Percentiles rank a stretch among this genome's conserved stretches.
These are phyloP conservation scores for Drosophila paramelanica DNA, from an alignment of 2,888 invertebrate species.

Conservation along the genomic window DNA sequence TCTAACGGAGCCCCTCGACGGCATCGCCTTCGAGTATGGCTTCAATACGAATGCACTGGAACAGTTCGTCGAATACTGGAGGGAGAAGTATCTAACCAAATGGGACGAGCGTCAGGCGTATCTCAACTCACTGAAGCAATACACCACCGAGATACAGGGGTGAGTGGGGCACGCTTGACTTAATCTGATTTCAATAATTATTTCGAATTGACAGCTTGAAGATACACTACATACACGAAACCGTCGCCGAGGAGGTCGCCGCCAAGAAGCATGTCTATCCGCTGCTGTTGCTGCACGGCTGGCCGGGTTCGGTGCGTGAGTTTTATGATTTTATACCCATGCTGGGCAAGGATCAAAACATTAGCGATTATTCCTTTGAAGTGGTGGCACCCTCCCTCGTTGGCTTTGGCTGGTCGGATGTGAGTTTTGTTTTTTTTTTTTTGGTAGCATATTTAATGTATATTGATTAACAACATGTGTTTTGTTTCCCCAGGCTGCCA, in stretches of 20 bases:
- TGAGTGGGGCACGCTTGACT: conserved; percentile 43
- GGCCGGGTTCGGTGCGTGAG: conserved; percentile 94
- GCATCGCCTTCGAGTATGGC: conserved; percentile 91
- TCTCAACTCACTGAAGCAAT: conserved; percentile 91
- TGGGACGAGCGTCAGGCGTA: conserved; percentile 89
- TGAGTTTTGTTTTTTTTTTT: conserved; percentile 56
- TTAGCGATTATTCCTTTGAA: conserved; percentile 88
- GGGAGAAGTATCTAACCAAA: conserved; percentile 88
- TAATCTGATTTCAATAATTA: conserved; percentile 1
- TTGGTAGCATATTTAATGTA: neutral
- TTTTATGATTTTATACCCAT: conserved; percentile 91
- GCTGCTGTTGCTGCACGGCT: conserved; percentile 92
- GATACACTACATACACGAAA: conserved; percentile 90
- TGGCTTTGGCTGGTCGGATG: conserved; percentile 90
- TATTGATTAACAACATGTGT: conserved; percentile 13
- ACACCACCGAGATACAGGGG: conserved; percentile 90
- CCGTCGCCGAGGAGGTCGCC: conserved; percentile 85
- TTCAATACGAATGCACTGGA: conserved; percentile 90
- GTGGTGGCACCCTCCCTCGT: conserved; percentile 89
- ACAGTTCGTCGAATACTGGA: conserved; percentile 91
- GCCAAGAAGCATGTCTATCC: conserved; percentile 86
- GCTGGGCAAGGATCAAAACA: conserved; percentile 86
- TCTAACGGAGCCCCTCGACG: conserved; percentile 87
- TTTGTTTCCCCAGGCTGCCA: conserved; percentile 63
- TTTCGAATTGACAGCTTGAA: conserved; percentile 72